Conservation (phyloP, 2,113 vertebrate species). For the Rattus norvegicus region DNA sequence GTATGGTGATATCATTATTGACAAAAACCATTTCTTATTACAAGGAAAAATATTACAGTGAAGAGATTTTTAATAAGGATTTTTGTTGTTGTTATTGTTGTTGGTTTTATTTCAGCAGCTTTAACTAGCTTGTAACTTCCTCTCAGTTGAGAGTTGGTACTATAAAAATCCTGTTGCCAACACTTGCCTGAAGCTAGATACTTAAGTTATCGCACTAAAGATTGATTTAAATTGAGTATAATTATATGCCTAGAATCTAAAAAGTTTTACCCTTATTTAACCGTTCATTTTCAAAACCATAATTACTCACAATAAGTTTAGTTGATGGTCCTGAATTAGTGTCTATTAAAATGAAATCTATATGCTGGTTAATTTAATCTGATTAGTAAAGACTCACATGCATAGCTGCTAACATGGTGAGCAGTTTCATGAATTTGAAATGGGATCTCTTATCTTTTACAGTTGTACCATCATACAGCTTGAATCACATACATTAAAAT, state of each 20-base stretch:
- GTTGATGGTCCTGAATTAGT: slow-evolving; percentile 60
- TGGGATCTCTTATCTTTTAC: background rate
- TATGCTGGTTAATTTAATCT: slow-evolving; percentile 70
- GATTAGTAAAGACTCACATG: slow-evolving; percentile 53
- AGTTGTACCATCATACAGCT: background rate
- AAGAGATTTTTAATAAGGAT: background rate
- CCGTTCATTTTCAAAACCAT: slow-evolving; percentile 73
- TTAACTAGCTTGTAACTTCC: slow-evolving; percentile 53
- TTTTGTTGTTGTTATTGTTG: background rate
- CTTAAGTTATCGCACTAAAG: slow-evolving; percentile 78
- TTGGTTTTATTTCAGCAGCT: slow-evolving; percentile 20
- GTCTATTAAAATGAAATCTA: slow-evolving; percentile 73
- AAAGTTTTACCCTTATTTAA: slow-evolving; percentile 48
- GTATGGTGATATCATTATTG: background rate
- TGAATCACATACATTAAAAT: slow-evolving; percentile 27
- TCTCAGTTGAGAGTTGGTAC: background rate
- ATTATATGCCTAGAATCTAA: slow-evolving; percentile 75
- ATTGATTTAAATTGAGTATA: slow-evolving; percentile 83
- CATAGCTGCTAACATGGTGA: background rate
- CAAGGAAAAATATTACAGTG: background rate
- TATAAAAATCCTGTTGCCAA: slow-evolving; percentile 64
- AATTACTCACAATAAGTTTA: slow-evolving; percentile 68
- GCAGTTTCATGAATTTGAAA: slow-evolving; percentile 43
- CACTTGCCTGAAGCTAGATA: slow-evolving; percentile 79
- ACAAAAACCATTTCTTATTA: slow-evolving; percentile 28